Conservation (phyloP, 2,888 invertebrate genomes). For the Bombylius discolor region DNA sequence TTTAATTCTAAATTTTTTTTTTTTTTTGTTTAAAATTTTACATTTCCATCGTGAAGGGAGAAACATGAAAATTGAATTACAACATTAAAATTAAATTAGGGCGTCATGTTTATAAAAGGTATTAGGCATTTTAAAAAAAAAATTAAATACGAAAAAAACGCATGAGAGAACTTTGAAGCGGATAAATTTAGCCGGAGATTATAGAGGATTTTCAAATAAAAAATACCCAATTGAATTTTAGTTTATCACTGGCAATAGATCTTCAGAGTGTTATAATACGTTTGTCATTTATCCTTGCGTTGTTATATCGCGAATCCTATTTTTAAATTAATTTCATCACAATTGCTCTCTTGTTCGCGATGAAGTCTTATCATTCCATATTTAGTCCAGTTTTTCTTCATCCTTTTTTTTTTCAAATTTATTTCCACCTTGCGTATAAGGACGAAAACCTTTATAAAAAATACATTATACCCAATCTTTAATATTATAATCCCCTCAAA, state of each 20-base stretch:
- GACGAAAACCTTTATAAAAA: neutral
- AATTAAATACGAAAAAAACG: neutral
- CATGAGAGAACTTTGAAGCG: slow-evolving; percentile 4
- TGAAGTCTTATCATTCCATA: too few relatives aligned
- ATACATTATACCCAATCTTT: too few relatives aligned
- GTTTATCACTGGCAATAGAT: slow-evolving; percentile 5
- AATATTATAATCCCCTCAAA: too few relatives aligned
- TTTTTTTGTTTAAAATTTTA: too few relatives aligned
- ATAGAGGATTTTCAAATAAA: neutral
- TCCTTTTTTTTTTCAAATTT: neutral
- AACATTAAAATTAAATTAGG: slow-evolving; percentile 1
- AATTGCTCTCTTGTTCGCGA: neutral
- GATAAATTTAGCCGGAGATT: slow-evolving; percentile 2
- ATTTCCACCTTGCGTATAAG: neutral
- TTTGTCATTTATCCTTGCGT: neutral
- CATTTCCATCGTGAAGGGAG: neutral
- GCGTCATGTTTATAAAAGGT: slow-evolving; percentile 1
- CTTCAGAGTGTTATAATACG: slow-evolving; percentile 7
- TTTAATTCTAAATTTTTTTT: too few relatives aligned
- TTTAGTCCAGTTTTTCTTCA: neutral
- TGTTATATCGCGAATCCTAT: neutral
- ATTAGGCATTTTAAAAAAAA: neutral
- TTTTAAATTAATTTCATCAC: slow-evolving; percentile 2
- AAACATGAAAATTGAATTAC: neutral
- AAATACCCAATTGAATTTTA: neutral